These are phyloP conservation scores for Lasioglossum oenotherae DNA, from an alignment of 2,888 invertebrate species.

Conservation along the genomic window DNA sequence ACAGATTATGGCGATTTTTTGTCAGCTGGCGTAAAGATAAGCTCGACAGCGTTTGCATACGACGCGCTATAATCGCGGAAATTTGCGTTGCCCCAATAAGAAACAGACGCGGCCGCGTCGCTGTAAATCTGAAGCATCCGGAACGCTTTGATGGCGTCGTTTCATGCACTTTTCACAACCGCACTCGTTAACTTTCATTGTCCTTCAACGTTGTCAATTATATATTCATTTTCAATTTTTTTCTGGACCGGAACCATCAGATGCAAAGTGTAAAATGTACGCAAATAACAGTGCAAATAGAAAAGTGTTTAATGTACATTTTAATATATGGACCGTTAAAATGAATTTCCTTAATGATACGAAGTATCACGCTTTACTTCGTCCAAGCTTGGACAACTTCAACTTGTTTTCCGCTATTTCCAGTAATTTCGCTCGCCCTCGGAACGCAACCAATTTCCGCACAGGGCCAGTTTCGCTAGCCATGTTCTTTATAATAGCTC, in stretches of 20 bases:
- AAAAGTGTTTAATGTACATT: background rate
- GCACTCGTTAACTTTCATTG: background rate
- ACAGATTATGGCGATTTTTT: conserved; percentile 39
- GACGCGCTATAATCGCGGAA: conserved; percentile 8
- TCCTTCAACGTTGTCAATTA: background rate
- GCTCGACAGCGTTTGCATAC: conserved; percentile 13
- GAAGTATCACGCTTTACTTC: background rate
- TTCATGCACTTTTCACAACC: background rate
- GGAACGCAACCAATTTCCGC: background rate
- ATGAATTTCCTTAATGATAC: background rate
- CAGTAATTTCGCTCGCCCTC: background rate
- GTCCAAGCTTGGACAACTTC: background rate
- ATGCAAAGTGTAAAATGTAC: background rate
- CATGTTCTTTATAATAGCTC: background rate
- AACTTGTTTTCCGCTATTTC: background rate
- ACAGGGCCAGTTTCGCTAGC: background rate
- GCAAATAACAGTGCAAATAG: background rate
- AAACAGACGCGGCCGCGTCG: background rate
- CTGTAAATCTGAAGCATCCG: background rate
- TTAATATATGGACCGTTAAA: background rate
- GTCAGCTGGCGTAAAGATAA: conserved; percentile 30
- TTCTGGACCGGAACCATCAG: background rate
- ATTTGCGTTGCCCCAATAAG: background rate
- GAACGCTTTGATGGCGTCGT: background rate
- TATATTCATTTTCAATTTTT: background rate